Evolutionary conservation across 2,113 vertebrate genomes (phyloP), one percentile per base, ranked within the genome.

Genomic region (Fukomys damarensis): DNA sequence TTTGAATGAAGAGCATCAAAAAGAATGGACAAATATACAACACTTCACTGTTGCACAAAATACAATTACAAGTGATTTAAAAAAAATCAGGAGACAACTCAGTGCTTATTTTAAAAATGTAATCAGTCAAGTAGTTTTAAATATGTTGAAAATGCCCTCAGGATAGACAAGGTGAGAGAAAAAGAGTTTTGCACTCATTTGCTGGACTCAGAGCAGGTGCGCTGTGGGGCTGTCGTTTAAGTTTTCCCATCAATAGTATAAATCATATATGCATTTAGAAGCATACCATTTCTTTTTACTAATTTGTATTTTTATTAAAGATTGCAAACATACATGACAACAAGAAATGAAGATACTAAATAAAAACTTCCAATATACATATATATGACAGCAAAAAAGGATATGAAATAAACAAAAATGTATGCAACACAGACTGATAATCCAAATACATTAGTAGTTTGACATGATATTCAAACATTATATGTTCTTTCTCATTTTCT

Each of bases 1-100:
- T 88, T 94, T 92, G 88, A 65, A 54, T 94, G 68, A 91, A 86
- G 22, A 89, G 30, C 56, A 96, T 5, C 86, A 54, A 89, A 94
- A 95, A 86, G 22, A 94, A 94, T 85, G 43, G 92, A 94, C 7
- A 86, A 82, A 93, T 96, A 92, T 61, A 72, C 1, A 95, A 90
- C 28, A 93, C 22, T 92, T 92, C 13, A 38, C 28, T 66, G 76
- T 8, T 77, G n/a, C 28, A 92, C 28, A 92, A 77, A 92, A 95
- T 88, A 92, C 43, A 96, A 92, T 96, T 93, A 94, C 84, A 77
- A 58, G 77, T 88, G 22, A 84, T 91, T 86, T 61, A 43, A 72
- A 81, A 61, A 93, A 86, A 86, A 58, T 22, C 52, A 82, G 65
- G 26, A 85, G 46, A 76, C 56, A 28, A 91, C 22, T 52, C 61